Evolutionary conservation across 92 coral and sea anemone species (phyloP), one percentile per base, ranked within the genome.

Genomic region (Palythoa grandiflora): DNA sequence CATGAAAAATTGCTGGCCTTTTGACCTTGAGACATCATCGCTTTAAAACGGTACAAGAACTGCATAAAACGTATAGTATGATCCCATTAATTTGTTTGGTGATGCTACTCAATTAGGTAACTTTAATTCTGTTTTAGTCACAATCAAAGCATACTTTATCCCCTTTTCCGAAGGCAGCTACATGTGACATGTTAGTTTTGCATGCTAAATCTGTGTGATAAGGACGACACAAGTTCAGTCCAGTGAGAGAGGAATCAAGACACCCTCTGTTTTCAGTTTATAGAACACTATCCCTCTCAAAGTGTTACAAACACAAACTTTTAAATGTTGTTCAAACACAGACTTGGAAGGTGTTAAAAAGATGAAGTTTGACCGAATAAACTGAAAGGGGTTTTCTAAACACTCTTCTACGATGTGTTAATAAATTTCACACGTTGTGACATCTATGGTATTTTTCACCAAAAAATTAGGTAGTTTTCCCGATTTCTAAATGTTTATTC

Each of bases 351-450:
- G 86, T 81, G 86, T 81, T 81, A 81, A 81, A 68, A 81, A 47
- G 20, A 39, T 81, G 59, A 81, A n/a, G 73, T 1, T 28, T 81
- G 39, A 39, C 48, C 40, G 75, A 44, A 68, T 81, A 81, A 79
- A 70, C 75, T 81, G 75, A 81, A 66, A 65, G 86, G 86, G 86
- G 86, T 81, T 68, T 70, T 81, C 75, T 44, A 81, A 81, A 81
- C 86, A 81, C 61, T 63, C 75, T 48, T 21, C 66, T 68, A 81
- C 71, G 60, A 81, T 66, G 86, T 81, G 86, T 50, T 66, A 81
- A 81, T 81, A 51, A 21, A 36, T 48, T 81, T 81, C 76, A 65
- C 76, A 35, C 60, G 63, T 52, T 68, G 19, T 8, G 85, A 36
- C 71, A 44, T 50, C 47, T 39, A n/a, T 53, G 59, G 19, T 40